These are phyloP conservation scores for Isaurus tuberculatus DNA, from an alignment of 92 coral and sea anemone species.

Conservation along the genomic window DNA sequence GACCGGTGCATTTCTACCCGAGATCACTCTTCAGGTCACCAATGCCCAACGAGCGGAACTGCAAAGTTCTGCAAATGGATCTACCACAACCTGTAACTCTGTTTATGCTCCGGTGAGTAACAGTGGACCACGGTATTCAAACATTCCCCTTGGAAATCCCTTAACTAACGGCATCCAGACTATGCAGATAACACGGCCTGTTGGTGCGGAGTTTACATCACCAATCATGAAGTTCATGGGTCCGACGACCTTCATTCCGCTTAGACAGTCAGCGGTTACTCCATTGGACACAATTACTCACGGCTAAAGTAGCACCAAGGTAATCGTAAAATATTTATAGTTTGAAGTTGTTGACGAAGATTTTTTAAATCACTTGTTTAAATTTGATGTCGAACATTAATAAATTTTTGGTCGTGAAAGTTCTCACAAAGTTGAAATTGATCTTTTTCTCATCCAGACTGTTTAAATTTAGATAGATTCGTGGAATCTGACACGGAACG, in stretches of 20 bases:
- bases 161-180: slow-evolving; percentile 89
- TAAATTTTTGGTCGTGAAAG: too few species aligned
- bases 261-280: slow-evolving; percentile 84
- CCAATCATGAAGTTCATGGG: slow-evolving; percentile 97
- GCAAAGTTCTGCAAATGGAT: slow-evolving; percentile 62
- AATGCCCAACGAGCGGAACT: slow-evolving; percentile 87
- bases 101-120: slow-evolving; percentile 93
- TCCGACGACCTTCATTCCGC: slow-evolving; percentile 95
- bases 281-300: slow-evolving; percentile 85
- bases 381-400: not conserved
- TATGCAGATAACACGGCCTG: slow-evolving; percentile 94
- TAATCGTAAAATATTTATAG: not conserved
- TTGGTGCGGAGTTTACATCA: slow-evolving; percentile 88
- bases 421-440: too few species aligned
- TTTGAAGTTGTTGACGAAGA: not conserved
- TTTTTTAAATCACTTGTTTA: not conserved
- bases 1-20: slow-evolving; percentile 75
- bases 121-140: slow-evolving; percentile 81
- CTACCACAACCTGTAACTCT: slow-evolving; percentile 87
- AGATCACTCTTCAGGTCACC: slow-evolving; percentile 92
- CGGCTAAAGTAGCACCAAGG: slow-evolving; percentile 51
- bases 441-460: too few species aligned
- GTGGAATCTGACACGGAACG: too few species aligned
- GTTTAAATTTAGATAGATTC: too few species aligned
- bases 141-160: slow-evolving; percentile 85